A percentile compares a stretch with the other conserved stretches of the same genome.
These are phyloP conservation scores for Hesperia comma DNA, from an alignment of 2,888 invertebrate species.

Conservation along the genomic window DNA sequence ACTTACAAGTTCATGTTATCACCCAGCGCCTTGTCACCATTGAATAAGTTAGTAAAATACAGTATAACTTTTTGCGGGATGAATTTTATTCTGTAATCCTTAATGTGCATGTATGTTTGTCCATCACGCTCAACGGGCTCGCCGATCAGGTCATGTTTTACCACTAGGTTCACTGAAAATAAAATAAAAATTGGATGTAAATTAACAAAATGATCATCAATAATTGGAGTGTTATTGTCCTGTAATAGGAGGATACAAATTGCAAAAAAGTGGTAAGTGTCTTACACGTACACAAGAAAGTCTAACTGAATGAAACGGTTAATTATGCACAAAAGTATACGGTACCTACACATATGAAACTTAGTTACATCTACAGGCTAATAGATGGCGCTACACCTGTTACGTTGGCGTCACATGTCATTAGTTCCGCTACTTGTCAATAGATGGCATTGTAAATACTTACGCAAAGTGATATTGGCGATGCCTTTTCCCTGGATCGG, in stretches of 20 bases:
- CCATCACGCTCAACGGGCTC: constrained; percentile 86
- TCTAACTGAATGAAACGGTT: too few species aligned
- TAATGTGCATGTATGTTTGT: constrained; percentile 85
- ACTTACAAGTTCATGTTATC: constrained; percentile 85
- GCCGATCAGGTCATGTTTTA: constrained; percentile 85
- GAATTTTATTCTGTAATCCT: constrained; percentile 86
- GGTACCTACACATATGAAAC: too few species aligned
- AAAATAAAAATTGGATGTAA: too few species aligned
- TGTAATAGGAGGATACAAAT: too few species aligned
- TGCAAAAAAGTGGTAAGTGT: too few species aligned
- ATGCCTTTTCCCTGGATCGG: constrained; percentile 87
- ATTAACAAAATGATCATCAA: too few species aligned
- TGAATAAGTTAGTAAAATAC: constrained; percentile 87
- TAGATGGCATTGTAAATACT: constrained; percentile 39
- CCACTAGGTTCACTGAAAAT: constrained; percentile 83
- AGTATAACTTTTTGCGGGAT: constrained; percentile 84
- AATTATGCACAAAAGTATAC: too few species aligned
- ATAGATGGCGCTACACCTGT: constrained; percentile 36
- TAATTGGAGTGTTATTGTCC: too few species aligned
- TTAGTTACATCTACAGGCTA: background rate
- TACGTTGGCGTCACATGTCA: constrained; percentile 37
- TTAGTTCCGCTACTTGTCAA: background rate
- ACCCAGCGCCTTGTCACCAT: constrained; percentile 84
- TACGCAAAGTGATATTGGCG: constrained; percentile 87
- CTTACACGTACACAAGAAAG: too few species aligned